Base-by-base conservation (phyloP, 2,888 invertebrate species). In the Drosophila meridiana region DNA sequence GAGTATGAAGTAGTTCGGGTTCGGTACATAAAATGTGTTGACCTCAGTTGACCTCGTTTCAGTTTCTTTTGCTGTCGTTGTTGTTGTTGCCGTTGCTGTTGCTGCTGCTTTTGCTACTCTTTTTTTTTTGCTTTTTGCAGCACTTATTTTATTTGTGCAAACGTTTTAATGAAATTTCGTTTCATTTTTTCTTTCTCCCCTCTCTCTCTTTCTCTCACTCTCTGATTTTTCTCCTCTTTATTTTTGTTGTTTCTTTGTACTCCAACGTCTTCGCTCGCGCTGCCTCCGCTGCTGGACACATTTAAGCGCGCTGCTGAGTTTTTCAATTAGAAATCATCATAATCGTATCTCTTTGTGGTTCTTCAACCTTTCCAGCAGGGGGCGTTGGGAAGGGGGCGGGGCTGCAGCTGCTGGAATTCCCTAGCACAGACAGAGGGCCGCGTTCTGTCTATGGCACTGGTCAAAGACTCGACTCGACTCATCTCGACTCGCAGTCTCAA, bases 21-120 rank as follows among this genome's bases (percentile, higher is more conserved):
- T 90, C 80, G 87, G 87, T 89, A 89, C 90, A 92, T 91, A 88
- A 91, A 91, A 91, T 92, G 82, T 85, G 91, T 91, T 91, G 91
- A 91, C 91, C 91, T 91, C 92, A 83, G 89, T 82, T 91, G 91
- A 91, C 91, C 92, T 92, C 91, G 91, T 90, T 91, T 90, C 90
- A 85, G 87, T 90, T 89, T 87, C 87, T 87, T 90, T 83, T 73
- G 74, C 75, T 75, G 73, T 69, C 73, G 72, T 62, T 75, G 73
- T 28, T 53, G 56, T 4, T 53, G 60, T 20, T 28, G 65, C 4
- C 32, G 40, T 45, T 59, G 66, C 26, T 52, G 64, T 38, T 68
- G 55, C n/a, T 55, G 73, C n/a, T 59, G 53, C 47, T 57, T 53
- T 52, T 77, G 55, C 63, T 82, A 61, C 79, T 77, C 68, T 76